Evolutionary conservation across 2,888 invertebrate genomes (phyloP), one percentile per base, ranked within the genome.

Genomic region (Leptopterna dolabrata): DNA sequence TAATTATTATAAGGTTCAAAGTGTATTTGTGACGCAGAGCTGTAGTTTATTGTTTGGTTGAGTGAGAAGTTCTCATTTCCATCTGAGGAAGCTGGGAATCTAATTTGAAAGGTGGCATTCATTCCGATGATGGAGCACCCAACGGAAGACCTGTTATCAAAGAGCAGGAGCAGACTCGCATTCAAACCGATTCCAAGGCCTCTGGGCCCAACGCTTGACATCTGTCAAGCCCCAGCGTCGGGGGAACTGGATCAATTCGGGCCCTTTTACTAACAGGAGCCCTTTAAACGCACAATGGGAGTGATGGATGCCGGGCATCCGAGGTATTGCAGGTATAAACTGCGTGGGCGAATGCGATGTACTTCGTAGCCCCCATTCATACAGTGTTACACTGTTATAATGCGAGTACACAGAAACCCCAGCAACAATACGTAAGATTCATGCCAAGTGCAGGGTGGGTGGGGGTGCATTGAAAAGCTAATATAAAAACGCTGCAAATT

Each of bases 111-210:
- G 24, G 63, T 24, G 63, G 43, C 43, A 47, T 78, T 78, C 78
- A 78, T 19, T 27, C 45, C 19, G n/a, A 27, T 78, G 41, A 43
- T 78, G 43, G 47, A 47, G 41, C 45, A 78, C 24, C 78, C 78
- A 43, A 29, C 16, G 78, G 78, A 78, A 63, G 63, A 63, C 24
- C 63, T 63, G 24, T 63, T 63, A 63, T 63, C 63, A 63, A 63
- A 24, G 63, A 24, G 63, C 63, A 63, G 63, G 27, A 63, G 24
- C 19, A 63, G 63, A 4, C 11, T 24, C 7, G 24, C 63, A 24
- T 47, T 47, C 47, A 47, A 13, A 47, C 63, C 24, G 24, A 11
- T 24, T 63, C 24, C 6, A 63, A 27, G 24, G 3, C 63, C 7
- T 7, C 24, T 4, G 63, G 63, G 24, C 24, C 24, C 63, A 63